Evolutionary conservation across 2,888 invertebrate species (phyloP).

Genomic region (Thereva nobilitata): DNA sequence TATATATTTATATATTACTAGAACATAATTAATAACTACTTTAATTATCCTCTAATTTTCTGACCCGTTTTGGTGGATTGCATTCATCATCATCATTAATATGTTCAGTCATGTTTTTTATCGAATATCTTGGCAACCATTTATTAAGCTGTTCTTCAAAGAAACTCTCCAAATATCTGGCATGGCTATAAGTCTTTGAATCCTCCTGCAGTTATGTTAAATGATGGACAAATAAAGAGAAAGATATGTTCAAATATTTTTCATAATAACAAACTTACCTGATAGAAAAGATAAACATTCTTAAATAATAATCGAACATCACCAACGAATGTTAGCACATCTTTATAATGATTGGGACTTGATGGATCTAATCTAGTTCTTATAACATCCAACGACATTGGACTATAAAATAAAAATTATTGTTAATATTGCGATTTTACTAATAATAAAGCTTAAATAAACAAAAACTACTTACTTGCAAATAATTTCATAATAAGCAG

Average conservation of each 20-base stretch:
- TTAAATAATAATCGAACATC: slow-evolving; percentile 85
- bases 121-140: slow-evolving; percentile 76
- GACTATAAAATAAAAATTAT: slow-evolving; percentile 56
- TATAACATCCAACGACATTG: slow-evolving; percentile 85
- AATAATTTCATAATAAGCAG: slow-evolving; percentile 56
- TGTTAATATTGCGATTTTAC: too few species aligned
- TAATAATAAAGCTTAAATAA: slow-evolving; percentile 6
- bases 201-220: slow-evolving; percentile 64
- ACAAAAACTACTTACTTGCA: slow-evolving; percentile 50
- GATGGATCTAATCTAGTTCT: slow-evolving; percentile 78
- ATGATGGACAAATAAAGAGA: slow-evolving; percentile 31
- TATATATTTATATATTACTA: too few species aligned
- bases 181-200: slow-evolving; percentile 76
- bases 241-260: slow-evolving; percentile 9
- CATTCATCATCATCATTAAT: slow-evolving; percentile 50
- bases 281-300: slow-evolving; percentile 84
- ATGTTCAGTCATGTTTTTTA: slow-evolving; percentile 9
- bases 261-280: slow-evolving; percentile 60
- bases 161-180: slow-evolving; percentile 80
- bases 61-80: slow-evolving; percentile 53
- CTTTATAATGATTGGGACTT: slow-evolving; percentile 72
- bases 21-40: too few species aligned
- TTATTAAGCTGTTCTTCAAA: slow-evolving; percentile 80
- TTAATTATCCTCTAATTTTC: slow-evolving; percentile 49
- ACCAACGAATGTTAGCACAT: slow-evolving; percentile 73